These are phyloP conservation scores for Hylia prasina DNA, from an alignment of 2,113 vertebrate genomes.

Conservation along the genomic window DNA sequence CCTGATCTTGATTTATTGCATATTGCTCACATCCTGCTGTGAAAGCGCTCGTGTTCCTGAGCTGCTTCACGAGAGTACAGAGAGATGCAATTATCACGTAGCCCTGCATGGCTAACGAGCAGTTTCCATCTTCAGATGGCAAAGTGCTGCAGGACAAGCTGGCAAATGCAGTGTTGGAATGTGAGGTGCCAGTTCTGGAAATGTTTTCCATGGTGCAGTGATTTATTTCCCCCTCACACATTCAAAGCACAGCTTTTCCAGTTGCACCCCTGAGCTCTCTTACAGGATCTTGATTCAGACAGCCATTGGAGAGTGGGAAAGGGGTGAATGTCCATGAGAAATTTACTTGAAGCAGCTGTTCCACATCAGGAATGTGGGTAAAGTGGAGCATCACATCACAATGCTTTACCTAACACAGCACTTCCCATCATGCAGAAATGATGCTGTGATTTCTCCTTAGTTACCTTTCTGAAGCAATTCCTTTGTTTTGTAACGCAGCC, in stretches of 20 bases:
- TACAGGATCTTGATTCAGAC: background rate
- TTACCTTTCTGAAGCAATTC: background rate
- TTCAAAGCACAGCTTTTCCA: background rate
- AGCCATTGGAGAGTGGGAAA: background rate
- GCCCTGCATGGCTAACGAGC: background rate
- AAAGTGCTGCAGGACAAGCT: background rate
- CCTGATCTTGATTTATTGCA: background rate
- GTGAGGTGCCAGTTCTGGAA: background rate
- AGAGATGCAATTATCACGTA: background rate
- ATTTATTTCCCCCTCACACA: rapidly evolving
- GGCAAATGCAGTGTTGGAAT: background rate
- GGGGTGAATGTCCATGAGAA: background rate
- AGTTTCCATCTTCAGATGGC: background rate
- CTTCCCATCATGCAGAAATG: background rate
- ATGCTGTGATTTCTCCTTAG: background rate
- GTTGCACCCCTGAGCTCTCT: background rate
- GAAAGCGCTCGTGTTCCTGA: background rate
- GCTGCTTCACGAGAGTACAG: background rate
- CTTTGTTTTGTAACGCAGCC: background rate
- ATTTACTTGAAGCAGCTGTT: background rate
- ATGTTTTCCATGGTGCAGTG: background rate
- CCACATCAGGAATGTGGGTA: background rate
- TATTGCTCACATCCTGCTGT: background rate
- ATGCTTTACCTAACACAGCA: background rate
- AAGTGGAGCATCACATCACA: background rate